A percentile compares a stretch with the other conserved stretches of the same genome.
These are phyloP conservation scores for Halcyon senegalensis DNA, from an alignment of 2,113 vertebrate genomes.

Conservation along the genomic window DNA sequence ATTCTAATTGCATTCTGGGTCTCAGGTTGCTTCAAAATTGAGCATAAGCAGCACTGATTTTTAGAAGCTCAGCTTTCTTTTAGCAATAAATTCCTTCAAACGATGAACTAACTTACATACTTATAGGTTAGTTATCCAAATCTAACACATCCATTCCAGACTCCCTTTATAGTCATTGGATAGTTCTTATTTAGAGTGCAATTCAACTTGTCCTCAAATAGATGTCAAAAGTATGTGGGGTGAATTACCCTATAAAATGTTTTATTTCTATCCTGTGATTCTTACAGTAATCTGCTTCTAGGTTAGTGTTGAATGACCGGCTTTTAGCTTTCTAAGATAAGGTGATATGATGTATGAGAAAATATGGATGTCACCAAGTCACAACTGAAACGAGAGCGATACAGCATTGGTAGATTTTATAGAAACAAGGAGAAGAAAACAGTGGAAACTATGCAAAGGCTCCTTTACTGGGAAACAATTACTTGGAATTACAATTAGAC, in stretches of 20 bases:
- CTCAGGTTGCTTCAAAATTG: background rate
- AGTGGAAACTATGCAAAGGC: background rate
- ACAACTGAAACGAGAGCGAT: background rate
- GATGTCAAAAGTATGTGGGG: background rate
- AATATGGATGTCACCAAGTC: rapidly evolving
- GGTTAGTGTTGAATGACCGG: rapidly evolving
- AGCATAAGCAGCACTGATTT: background rate
- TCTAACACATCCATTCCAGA: background rate
- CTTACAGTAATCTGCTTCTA: background rate
- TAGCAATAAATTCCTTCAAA: background rate
- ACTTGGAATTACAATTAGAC: background rate
- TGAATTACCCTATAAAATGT: background rate
- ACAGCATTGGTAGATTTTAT: background rate
- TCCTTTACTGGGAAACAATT: background rate
- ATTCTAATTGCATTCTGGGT: background rate
- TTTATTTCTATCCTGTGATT: background rate
- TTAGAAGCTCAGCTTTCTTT: background rate
- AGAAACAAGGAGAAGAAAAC: background rate
- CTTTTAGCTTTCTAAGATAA: background rate
- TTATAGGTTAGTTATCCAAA: background rate
- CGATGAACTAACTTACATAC: background rate
- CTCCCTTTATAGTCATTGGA: background rate
- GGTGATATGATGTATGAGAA: background rate
- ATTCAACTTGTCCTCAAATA: background rate
- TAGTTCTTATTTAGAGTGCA: background rate